phyloP scores from a whole-genome alignment of 2,797 vertebrate species.

The Pogoniulus pusillus region DNA sequence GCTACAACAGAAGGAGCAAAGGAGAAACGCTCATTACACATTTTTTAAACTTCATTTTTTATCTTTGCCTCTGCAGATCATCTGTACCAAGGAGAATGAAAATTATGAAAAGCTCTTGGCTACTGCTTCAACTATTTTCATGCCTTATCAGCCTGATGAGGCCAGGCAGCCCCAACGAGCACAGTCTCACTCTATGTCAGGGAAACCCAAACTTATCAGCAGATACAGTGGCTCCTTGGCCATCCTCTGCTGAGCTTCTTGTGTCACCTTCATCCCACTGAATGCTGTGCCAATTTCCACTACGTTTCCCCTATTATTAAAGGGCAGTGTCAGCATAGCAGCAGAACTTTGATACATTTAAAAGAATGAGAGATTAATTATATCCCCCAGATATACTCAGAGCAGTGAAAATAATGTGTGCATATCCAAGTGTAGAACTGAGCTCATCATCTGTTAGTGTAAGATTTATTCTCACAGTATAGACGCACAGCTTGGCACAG shows the following conservation, averaged over 20 bases:
- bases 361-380: constrained; percentile 17
- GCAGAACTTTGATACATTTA: not conserved
- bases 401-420: not conserved
- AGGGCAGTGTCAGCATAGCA: not conserved
- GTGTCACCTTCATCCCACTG: not conserved
- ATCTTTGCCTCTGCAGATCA: constrained; percentile 11
- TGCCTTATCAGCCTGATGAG: constrained; percentile 26
- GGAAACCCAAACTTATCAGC: not conserved
- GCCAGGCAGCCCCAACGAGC: not conserved
- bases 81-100: constrained; percentile 4
- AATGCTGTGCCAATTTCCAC: not conserved
- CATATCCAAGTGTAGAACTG: not conserved
- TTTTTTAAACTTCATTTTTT: constrained; percentile 38
- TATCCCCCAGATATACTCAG: not conserved
- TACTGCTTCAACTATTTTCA: constrained; percentile 22
- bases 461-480: not conserved
- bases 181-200: not conserved
- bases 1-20: constrained; percentile 9
- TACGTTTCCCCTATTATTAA: not conserved
- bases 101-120: constrained; percentile 37
- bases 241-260: not conserved
- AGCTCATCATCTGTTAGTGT: not conserved
- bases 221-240: not conserved
- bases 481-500: constrained; percentile 16
- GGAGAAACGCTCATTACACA: constrained; percentile 10